These are phyloP conservation scores for Hydractinia echinata DNA, from an alignment of 30 jellyfish, hydroid and myxozoan species.

Conservation along the genomic window DNA sequence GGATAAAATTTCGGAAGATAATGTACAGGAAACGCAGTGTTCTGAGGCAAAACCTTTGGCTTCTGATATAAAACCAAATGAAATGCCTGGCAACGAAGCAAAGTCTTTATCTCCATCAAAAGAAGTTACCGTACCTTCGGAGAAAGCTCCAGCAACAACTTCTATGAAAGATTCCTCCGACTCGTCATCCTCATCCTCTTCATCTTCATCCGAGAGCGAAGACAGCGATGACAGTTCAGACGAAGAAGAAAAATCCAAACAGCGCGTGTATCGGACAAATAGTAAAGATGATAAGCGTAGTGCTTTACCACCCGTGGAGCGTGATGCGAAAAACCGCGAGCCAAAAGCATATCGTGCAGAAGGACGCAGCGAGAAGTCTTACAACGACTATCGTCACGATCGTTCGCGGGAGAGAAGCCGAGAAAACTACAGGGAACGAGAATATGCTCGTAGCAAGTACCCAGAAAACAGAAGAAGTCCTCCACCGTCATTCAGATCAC, in stretches of 20 bases:
- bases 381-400: constrained; percentile 9
- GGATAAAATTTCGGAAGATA: background rate
- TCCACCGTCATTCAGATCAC: background rate
- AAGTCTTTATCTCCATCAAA: background rate
- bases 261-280: too few species aligned
- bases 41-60: background rate
- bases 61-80: background rate
- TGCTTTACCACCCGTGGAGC: background rate
- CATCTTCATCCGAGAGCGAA: constrained; percentile 78
- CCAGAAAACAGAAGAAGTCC: constrained; percentile 14
- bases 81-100: background rate
- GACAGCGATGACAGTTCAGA: constrained; percentile 61
- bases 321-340: background rate
- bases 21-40: background rate
- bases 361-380: constrained; percentile 59
- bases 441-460: constrained; percentile 4
- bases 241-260: constrained; percentile 27
- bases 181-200: constrained; percentile 25
- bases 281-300: background rate
- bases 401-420: constrained; percentile 78
- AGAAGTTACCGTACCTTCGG: background rate
- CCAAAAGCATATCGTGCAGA: constrained; percentile 39
- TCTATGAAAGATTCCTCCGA: constrained; percentile 19
- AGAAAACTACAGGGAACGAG: constrained; percentile 60
- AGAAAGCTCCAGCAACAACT: background rate